phyloP scores from a whole-genome alignment of 2,113 vertebrate genomes.

The Sylvietta virens region DNA sequence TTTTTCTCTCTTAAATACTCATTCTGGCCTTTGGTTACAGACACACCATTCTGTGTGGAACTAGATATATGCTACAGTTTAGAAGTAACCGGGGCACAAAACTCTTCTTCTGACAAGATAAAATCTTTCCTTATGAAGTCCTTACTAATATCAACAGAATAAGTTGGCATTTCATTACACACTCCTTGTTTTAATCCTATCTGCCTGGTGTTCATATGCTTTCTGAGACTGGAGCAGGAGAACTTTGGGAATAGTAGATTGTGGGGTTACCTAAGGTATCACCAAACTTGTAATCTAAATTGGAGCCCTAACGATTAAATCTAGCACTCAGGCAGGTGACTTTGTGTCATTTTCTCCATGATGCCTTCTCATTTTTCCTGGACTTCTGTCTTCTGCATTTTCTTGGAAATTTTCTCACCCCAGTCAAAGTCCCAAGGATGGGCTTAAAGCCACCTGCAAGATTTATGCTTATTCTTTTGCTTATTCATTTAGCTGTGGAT shows the following conservation, averaged over 20 bases:
- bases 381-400: neutral
- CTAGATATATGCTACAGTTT: neutral
- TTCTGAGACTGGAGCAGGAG: neutral
- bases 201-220: neutral
- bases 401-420: neutral
- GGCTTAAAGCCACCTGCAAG: neutral
- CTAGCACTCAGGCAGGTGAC: neutral
- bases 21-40: neutral
- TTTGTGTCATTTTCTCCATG: neutral
- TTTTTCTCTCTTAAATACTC: neutral
- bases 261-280: neutral
- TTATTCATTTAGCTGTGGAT: neutral
- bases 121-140: neutral
- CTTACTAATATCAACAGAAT: neutral
- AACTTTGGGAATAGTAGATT: neutral
- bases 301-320: neutral
- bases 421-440: neutral
- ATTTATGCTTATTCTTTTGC: neutral
- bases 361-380: neutral
- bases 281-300: neutral
- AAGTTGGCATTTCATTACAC: neutral
- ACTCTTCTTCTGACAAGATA: neutral
- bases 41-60: neutral
- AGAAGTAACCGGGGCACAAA: neutral
- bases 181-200: neutral